Percentiles rank a stretch among this genome's conserved stretches.
Conservation (phyloP, 2,888 invertebrate species). For the Eilema depressum region DNA sequence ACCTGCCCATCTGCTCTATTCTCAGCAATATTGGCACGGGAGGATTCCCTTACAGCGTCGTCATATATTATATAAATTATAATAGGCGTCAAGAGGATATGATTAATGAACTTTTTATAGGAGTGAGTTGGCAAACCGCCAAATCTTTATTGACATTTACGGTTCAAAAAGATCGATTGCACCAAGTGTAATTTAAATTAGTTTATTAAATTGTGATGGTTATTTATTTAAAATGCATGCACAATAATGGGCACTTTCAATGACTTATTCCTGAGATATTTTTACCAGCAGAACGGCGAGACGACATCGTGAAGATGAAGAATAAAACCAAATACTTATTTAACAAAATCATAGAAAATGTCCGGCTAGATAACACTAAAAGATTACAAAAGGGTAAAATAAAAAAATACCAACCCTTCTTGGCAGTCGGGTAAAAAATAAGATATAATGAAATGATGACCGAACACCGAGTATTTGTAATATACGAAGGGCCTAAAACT, state of each 20-base stretch:
- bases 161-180: constrained; percentile 57
- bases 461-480: neutral
- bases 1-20: neutral
- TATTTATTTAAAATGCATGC: neutral
- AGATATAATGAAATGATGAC: neutral
- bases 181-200: constrained; percentile 26
- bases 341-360: no score
- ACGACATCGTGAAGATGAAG: neutral
- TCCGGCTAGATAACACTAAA: no score
- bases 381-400: no score
- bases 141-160: constrained; percentile 71
- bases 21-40: constrained; percentile 6
- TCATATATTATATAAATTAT: constrained; percentile 66
- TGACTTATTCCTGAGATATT: no score
- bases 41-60: neutral
- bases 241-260: neutral
- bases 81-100: constrained; percentile 48
- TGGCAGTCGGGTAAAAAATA: no score
- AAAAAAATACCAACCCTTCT: no score
- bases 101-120: constrained; percentile 74
- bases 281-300: neutral
- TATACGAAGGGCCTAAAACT: neutral
- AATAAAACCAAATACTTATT: no score
- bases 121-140: constrained; percentile 59
- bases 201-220: constrained; percentile 15